Evolutionary conservation across 30 jellyfish, hydroid and myxozoan species (phyloP).

Genomic region (Cassiopea xamachana): DNA sequence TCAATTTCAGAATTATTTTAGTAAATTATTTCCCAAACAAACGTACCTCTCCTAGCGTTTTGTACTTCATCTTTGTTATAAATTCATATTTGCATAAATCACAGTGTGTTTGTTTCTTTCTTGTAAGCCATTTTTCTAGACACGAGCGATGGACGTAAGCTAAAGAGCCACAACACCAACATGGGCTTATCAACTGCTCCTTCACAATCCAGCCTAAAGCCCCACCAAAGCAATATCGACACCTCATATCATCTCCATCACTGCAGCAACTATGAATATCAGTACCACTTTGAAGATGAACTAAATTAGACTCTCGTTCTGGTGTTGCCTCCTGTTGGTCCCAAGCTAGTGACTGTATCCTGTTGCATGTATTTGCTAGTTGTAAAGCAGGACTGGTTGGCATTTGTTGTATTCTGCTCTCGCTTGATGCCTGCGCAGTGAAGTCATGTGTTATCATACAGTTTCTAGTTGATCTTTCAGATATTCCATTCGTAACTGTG

Average conservation of each 20-base stretch:
- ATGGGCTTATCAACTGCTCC: conserved; percentile 78
- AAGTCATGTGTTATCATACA: conserved; percentile 19
- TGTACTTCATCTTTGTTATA: conserved; percentile 52
- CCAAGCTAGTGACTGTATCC: background rate
- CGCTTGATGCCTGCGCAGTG: conserved; percentile 53
- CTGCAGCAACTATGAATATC: conserved; percentile 53
- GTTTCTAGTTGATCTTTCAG: conserved; percentile 22
- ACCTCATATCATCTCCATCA: conserved; percentile 55
- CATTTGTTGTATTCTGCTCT: conserved; percentile 31
- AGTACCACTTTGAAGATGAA: conserved; percentile 25
- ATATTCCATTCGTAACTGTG: conserved; percentile 7
- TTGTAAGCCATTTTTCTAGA: conserved; percentile 87
- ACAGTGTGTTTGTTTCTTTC: conserved; percentile 67
- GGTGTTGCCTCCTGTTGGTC: conserved; percentile 33
- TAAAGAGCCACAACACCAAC: conserved; percentile 85
- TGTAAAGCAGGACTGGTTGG: conserved; percentile 6
- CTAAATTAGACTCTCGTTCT: conserved; percentile 37
- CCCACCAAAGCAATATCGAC: conserved; percentile 88
- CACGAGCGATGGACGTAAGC: conserved; percentile 84
- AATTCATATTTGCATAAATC: conserved; percentile 82
- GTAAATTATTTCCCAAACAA: background rate
- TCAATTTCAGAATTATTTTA: background rate
- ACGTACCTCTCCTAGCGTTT: conserved; percentile 75
- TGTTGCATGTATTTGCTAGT: background rate
- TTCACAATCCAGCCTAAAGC: conserved; percentile 68